Base-by-base conservation (phyloP, 2,888 invertebrate genomes). In the Monoplex corrugatus region DNA sequence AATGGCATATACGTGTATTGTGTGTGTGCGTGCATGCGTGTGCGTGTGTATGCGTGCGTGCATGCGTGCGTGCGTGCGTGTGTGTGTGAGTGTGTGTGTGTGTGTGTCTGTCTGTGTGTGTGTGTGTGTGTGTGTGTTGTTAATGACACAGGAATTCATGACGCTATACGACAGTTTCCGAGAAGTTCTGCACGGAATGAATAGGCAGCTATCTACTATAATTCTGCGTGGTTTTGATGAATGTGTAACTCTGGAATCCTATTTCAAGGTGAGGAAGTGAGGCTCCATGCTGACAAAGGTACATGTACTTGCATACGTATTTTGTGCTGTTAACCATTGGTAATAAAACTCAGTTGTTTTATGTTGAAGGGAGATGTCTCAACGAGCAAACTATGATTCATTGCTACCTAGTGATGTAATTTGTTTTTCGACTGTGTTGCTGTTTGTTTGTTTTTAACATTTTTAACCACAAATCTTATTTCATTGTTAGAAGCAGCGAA, bases 211-310 rank as follows among this genome's bases (percentile, higher is more conserved):
- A 90, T 98, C 98, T 0, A 98, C 98, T 1, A 98, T 99, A 93
- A 97, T 99, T 91, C 98, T 98, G 91, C 98, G 98, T 95, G 98
- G 98, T 1, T 98, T 99, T 95, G 98, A 99, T 95, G 99, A 98
- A 95, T 98, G 98, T 94, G 97, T 97, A 88, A 98, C 98, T 95
- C 97, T 98, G 92, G 98, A 99, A 96, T 97, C 98, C 89, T 97
- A 98, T 92, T 99, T 98, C 95, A 99, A 98, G 97, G 98, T 98
- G n/a, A n/a, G 68, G 8, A 23, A 32, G 57, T 28, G 5, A 23
- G 57, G 57, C 57, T n/a, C n/a, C n/a, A n/a, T n/a, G n/a, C n/a
- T n/a, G n/a, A n/a, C n/a, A n/a, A n/a, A n/a, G n/a, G n/a, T n/a
- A n/a, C n/a, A n/a, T n/a, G n/a, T n/a, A n/a, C n/a, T n/a, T n/a